Base-by-base conservation (phyloP, 2,888 invertebrate genomes). In the Caenorhabditis afra region DNA sequence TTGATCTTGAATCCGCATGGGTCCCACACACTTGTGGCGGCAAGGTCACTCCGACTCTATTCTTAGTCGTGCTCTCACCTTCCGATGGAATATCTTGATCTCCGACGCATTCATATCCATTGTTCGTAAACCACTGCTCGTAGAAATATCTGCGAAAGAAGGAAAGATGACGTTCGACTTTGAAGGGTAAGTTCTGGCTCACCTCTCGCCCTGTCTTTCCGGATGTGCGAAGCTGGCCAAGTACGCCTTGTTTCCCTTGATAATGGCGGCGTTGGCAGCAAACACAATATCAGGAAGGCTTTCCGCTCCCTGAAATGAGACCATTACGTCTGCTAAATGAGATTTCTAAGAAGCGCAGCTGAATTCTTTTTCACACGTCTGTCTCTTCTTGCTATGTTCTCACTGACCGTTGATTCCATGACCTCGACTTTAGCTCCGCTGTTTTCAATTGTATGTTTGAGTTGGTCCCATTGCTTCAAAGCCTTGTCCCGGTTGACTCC, bases 271-370 rank as follows among this genome's bases (percentile, higher is more conserved):
- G 68, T 90, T 90, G 3, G 90, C 90, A 11, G 88, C 80, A 64
- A 90, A 90, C 35, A 90, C 90, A 80, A 90, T 83, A 70, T 90
- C 90, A 5, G 90, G 90, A 37, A 85, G 86, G 55, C 85, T 79
- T 61, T 85, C 85, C 18, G 88, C 87, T 18, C 86, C 87, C 87
- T 88, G 62, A 81, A 85, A 76, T 50, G 12, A 44, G 12, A 49
- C 39, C 35, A 18, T 67, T 55, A 41, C 20, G 29, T 39, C 20
- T 57, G 3, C 8, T 41, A 14, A 7, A 57, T 22, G 41, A 45
- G 57, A 23, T 18, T 16, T 35, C 2, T 16, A 1, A 5, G 5
- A 8, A 29, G 47, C 11, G 37, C 5, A 16, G 16, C 39, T 7
- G 16, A 20, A 16, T 39, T 50, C 39, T 14, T 23, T 23, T n/a